Evolutionary conservation across 1,140 invertebrate species (phyloP), one percentile per base, ranked within the genome.

Genomic region (Habropoda laboriosa): DNA sequence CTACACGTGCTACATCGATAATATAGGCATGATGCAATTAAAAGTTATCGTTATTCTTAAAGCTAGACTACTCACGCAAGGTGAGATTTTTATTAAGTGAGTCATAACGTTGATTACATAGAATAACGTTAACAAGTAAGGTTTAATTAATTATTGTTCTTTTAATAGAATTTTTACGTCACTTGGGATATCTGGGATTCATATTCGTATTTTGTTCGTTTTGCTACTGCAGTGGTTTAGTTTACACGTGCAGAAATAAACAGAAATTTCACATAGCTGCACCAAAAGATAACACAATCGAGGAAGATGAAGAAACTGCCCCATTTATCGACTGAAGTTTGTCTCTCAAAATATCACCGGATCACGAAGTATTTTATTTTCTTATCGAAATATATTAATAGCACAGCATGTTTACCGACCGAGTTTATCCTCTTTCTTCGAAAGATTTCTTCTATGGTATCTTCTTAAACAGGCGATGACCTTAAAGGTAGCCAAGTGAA

Each of bases 1-100:
- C 88, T 95, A 95, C 72, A 94, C 94, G 0, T 95, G 94, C 86
- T 91, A 91, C 64, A 91, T 94, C 3, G 91, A 95, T 86, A 89
- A 91, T 35, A 82, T 92, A 47, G 92, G 89, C 71, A 93, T 94
- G 90, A 92, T 94, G 90, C 92, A 93, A 85, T 87, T 93, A 51
- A 91, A 89, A 80, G 79, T 95, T 32, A 90, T 91, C 67, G 92
- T 95, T 3, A 87, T 93, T 16, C 89, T 91, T 13, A 94, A 93
- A 82, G 87, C 90, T 16, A 86, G 82, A 74, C 58, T 94, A 57
- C 79, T 94, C 30, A 94, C 89, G 40, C 70, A 90, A 89, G 93
- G 93, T 93, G 85, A 81, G 30, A 49, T 51, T 64, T 16, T 30
- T n/a, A 42, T 30, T n/a, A 7, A 51, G 42, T 0, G 10, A 40